Percentiles rank a stretch among this genome's conserved stretches.
phyloP scores from a whole-genome alignment of 1,140 invertebrate species.

The Copidosoma floridanum region DNA sequence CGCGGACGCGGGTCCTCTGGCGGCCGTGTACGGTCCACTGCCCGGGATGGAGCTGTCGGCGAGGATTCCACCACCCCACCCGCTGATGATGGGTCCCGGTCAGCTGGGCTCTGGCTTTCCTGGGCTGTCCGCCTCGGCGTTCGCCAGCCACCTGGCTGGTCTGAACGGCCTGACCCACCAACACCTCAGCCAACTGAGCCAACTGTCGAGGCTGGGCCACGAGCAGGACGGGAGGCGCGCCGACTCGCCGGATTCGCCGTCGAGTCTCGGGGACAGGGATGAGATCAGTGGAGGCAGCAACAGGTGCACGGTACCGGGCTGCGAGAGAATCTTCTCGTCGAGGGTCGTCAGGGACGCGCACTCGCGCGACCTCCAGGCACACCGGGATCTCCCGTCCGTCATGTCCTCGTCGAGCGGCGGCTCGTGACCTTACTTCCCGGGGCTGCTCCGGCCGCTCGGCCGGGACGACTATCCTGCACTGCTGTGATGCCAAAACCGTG shows the following conservation, averaged over 20 bases:
- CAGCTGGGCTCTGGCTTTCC: constrained; percentile 53
- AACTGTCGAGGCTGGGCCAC: constrained; percentile 35
- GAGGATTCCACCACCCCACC: constrained; percentile 48
- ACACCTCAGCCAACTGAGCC: constrained; percentile 57
- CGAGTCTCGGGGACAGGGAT: constrained; percentile 31
- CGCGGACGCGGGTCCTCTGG: constrained; percentile 62
- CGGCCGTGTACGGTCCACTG: constrained; percentile 31
- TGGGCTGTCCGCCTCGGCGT: constrained; percentile 40
- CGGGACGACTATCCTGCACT: constrained; percentile 42
- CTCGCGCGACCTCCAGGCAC: constrained; percentile 56
- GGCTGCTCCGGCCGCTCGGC: constrained; percentile 35
- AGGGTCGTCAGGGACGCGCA: constrained; percentile 62
- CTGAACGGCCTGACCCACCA: constrained; percentile 57
- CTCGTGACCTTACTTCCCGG: constrained; percentile 49
- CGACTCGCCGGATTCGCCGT: constrained; percentile 29
- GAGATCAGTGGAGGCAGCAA: constrained; percentile 47
- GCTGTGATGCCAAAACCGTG: constrained; percentile 52
- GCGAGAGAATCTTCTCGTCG: constrained; percentile 63
- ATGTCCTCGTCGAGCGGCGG: constrained; percentile 45
- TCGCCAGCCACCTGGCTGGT: constrained; percentile 57
- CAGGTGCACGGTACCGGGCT: constrained; percentile 62
- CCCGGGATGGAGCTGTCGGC: constrained; percentile 45
- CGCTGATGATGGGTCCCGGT: constrained; percentile 43
- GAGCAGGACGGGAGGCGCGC: constrained; percentile 30
- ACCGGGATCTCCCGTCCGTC: constrained; percentile 46